A percentile compares a stretch with the other conserved stretches of the same genome.
phyloP scores from a whole-genome alignment of 2,797 vertebrate genomes.

The Petrocephalus schoutedeni region DNA sequence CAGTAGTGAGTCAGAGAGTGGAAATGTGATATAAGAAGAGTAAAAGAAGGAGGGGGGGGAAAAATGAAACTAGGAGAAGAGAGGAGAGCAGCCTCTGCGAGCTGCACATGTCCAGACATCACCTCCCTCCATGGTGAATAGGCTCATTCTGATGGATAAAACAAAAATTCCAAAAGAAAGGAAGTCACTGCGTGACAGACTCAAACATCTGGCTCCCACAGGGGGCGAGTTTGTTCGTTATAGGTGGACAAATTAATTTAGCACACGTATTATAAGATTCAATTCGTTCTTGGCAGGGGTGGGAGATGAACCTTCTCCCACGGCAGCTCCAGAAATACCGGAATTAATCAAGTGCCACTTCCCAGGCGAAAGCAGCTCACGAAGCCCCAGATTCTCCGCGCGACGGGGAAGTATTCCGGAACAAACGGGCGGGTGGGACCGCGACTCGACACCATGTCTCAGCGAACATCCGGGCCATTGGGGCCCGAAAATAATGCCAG shows the following conservation, averaged over 20 bases:
- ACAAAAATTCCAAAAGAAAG: not conserved
- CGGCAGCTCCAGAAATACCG: constrained; percentile 32
- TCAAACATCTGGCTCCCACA: not conserved
- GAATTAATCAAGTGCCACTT: constrained; percentile 36
- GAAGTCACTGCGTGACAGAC: not conserved
- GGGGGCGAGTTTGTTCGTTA: not conserved
- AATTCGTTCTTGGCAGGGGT: not conserved
- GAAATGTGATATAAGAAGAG: too few species aligned
- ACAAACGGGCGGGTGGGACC: not conserved
- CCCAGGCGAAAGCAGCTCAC: constrained; percentile 9
- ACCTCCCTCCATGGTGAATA: not conserved
- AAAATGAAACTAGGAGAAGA: too few species aligned
- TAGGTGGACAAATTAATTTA: constrained; percentile 16
- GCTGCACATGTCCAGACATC: too few species aligned
- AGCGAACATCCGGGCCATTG: not conserved
- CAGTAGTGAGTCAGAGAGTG: not conserved
- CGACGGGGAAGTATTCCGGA: not conserved
- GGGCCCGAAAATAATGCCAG: not conserved
- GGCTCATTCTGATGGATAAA: not conserved
- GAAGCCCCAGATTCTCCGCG: constrained; percentile 33
- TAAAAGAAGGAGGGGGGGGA: too few species aligned
- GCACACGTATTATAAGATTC: constrained; percentile 28
- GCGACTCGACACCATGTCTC: not conserved
- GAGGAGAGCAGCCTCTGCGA: too few species aligned
- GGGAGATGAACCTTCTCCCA: not conserved